Evolutionary conservation across 23 tunicate species (phyloP).

Genomic region (Aplidium turbinatum): DNA sequence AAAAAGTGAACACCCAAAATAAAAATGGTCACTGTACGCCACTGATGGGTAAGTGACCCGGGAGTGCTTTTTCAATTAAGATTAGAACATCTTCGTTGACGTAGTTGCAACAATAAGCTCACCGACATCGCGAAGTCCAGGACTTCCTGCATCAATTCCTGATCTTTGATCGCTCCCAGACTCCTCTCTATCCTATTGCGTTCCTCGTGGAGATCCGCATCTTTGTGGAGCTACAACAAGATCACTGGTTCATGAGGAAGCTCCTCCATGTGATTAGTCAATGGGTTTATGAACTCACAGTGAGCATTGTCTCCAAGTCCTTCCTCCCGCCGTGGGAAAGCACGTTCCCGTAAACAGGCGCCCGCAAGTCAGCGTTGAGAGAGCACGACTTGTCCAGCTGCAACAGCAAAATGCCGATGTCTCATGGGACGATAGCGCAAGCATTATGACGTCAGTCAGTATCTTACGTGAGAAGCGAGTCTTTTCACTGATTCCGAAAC

Average conservation of each 20-base stretch:
- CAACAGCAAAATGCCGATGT: no score
- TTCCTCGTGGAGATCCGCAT: constrained; percentile 87
- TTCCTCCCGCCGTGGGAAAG: constrained; percentile 59
- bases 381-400: constrained; percentile 46
- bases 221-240: constrained; percentile 59
- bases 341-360: constrained; percentile 78
- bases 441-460: background rate
- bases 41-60: no score
- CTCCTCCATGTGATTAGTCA: background rate
- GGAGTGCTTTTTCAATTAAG: no score
- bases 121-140: constrained; percentile 95
- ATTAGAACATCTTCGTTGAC: background rate
- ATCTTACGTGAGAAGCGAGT: constrained; percentile 56
- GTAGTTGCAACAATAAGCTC: constrained; percentile 2
- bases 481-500: constrained; percentile 62
- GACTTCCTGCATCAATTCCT: constrained; percentile 67
- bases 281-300: constrained; percentile 13
- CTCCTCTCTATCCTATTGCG: constrained; percentile 73
- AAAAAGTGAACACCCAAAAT: no score
- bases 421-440: background rate
- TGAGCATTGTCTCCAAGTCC: constrained; percentile 56
- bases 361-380: constrained; percentile 72
- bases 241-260: background rate
- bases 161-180: constrained; percentile 55
- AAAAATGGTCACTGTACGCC: no score